Evolutionary conservation across 92 coral and sea anemone species (phyloP), one percentile per base, ranked within the genome.

Genomic region (Zoanthus gigantus): DNA sequence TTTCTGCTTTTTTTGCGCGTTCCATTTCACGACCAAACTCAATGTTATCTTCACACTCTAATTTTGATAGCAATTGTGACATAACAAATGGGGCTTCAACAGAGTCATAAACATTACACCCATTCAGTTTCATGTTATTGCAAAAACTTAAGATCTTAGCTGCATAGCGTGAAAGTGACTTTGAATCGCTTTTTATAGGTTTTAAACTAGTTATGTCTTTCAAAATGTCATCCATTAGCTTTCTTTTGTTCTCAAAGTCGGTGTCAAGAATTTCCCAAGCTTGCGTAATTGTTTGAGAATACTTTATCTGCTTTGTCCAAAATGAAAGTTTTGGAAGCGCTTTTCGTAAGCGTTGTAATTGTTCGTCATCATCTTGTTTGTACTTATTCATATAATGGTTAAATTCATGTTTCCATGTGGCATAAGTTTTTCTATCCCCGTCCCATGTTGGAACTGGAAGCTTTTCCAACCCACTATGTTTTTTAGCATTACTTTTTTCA

Each of bases 231-330:
- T 86, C 94, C 94, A 91, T 84, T 9, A 81, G 47, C 31, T 93
- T 91, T 79, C 94, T 60, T 37, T 89, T 76, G 46, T 93, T 74
- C 14, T 69, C 94, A 50, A 93, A 93, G 34, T 92, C 96, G 0
- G 77, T 84, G 57, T 94, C 96, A 1, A 94, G 82, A 13, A 91
- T 87, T 5, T 67, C 91, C 94, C 94, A 91, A 1, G 93, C 94
- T 23, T 23, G 23, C 23, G 23, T 23, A 23, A 60, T 72, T 83
- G 56, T 53, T 73, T 37, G 92, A 84, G 57, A 90, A 89, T 0
- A 88, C 73, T 18, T 80, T 94, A 92, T 86, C 47, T 92, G 91
- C 0, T 93, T 89, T 10, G 90, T 18, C 90, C 92, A 87, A 87
- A 89, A 94, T 3, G 78, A 88, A 11, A 77, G 72, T 23, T 67